These are phyloP conservation scores for Ormyrus thymus DNA, from an alignment of 2,888 invertebrate genomes.

Conservation along the genomic window DNA sequence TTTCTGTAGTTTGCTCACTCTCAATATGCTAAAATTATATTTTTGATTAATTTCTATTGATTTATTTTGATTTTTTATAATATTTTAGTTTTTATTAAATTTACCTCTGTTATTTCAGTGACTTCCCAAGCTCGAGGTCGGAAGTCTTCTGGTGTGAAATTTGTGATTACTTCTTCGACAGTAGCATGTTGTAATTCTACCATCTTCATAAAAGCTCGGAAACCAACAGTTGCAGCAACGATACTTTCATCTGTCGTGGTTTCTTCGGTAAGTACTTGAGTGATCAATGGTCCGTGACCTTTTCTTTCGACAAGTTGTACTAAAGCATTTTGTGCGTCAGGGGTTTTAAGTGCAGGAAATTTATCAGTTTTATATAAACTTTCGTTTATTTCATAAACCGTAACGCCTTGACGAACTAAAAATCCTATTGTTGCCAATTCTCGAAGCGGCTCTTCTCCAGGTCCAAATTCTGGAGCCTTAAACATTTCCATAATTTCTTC, in stretches of 20 bases:
- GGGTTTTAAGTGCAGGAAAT: slow-evolving; percentile 86
- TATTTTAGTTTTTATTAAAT: neutral
- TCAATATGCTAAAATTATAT: slow-evolving; percentile 66
- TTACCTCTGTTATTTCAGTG: slow-evolving; percentile 81
- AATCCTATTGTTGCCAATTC: slow-evolving; percentile 90
- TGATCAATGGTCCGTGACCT: slow-evolving; percentile 87
- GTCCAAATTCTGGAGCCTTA: slow-evolving; percentile 86
- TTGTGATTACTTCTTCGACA: slow-evolving; percentile 89
- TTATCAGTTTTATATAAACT: slow-evolving; percentile 86
- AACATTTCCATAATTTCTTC: slow-evolving; percentile 85
- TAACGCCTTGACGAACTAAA: slow-evolving; percentile 84
- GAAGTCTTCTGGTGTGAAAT: slow-evolving; percentile 90
- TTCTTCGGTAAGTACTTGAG: slow-evolving; percentile 88
- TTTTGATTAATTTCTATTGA: neutral
- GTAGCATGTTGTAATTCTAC: slow-evolving; percentile 87
- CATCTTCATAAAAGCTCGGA: slow-evolving; percentile 91
- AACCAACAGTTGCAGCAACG: slow-evolving; percentile 87
- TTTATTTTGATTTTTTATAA: neutral
- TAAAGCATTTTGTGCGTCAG: slow-evolving; percentile 89
- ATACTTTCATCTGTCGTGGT: slow-evolving; percentile 85
- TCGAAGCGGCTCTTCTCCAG: slow-evolving; percentile 85
- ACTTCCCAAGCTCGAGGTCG: slow-evolving; percentile 88
- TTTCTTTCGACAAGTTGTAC: slow-evolving; percentile 90
- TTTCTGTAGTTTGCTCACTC: slow-evolving; percentile 73
- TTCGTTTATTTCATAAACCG: slow-evolving; percentile 84